Evolutionary conservation across 2,888 invertebrate species (phyloP).

Genomic region (Rhabditoides inermis): DNA sequence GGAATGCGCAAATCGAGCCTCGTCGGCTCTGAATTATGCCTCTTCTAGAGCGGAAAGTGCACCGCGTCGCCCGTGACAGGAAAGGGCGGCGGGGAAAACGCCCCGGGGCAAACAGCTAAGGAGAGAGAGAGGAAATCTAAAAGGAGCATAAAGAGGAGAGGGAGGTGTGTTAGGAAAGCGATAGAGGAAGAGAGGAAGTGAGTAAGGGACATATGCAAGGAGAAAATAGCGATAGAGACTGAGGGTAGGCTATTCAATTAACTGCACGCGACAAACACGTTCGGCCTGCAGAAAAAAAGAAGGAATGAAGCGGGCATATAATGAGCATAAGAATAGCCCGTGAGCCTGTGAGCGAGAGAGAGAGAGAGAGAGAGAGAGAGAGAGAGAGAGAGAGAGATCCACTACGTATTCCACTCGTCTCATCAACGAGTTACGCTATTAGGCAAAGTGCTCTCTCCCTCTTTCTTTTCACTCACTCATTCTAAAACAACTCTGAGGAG

Average conservation of each 20-base stretch:
- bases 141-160: neutral
- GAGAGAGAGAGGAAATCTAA: neutral
- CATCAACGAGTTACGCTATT: too few relatives aligned
- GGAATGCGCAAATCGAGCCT: too few relatives aligned
- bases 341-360: neutral
- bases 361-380: neutral
- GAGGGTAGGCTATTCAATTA: neutral
- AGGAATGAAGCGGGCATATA: neutral
- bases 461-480: too few relatives aligned
- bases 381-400: constrained; percentile 1
- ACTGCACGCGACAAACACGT: neutral
- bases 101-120: neutral
- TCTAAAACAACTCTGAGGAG: too few relatives aligned
- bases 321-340: neutral
- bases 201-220: neutral
- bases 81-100: too few relatives aligned
- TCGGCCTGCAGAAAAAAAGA: neutral
- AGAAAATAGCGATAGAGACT: neutral
- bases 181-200: neutral
- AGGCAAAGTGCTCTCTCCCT: too few relatives aligned
- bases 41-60: too few relatives aligned
- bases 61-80: too few relatives aligned
- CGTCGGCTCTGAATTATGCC: too few relatives aligned
- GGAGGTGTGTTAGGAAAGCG: neutral
- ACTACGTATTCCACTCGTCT: too few relatives aligned